Percentiles rank a stretch among this genome's conserved stretches.
phyloP scores from a whole-genome alignment of 2,797 vertebrate genomes.

The Microhierax caerulescens region DNA sequence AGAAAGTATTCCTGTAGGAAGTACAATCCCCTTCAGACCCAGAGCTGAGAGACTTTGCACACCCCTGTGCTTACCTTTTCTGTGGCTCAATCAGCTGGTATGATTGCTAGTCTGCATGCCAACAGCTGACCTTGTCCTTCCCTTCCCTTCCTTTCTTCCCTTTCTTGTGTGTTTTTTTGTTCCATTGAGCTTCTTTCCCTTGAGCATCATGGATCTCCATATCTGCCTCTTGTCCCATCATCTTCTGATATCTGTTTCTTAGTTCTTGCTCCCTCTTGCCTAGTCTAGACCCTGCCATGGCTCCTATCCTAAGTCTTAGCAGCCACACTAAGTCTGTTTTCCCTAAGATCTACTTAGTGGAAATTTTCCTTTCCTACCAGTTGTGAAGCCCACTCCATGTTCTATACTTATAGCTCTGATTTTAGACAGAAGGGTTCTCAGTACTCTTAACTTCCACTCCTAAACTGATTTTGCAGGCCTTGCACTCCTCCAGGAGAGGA shows the following conservation, averaged over 20 bases:
- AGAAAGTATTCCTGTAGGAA: neutral
- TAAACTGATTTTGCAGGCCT: neutral
- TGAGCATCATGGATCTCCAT: neutral
- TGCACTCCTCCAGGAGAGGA: neutral
- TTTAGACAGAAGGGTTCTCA: neutral
- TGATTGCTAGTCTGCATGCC: neutral
- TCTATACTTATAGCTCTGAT: neutral
- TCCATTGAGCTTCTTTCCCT: neutral
- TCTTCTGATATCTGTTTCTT: neutral
- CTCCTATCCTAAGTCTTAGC: neutral
- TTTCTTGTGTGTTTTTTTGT: neutral
- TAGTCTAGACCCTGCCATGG: neutral
- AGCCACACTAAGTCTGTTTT: neutral
- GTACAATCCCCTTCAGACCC: neutral
- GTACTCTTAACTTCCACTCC: neutral
- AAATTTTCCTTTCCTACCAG: neutral
- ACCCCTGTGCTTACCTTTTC: neutral
- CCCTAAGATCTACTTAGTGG: neutral
- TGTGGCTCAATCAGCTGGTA: neutral
- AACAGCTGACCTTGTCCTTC: neutral
- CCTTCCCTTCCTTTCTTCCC: neutral
- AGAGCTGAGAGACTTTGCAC: neutral
- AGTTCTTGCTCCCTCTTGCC: neutral
- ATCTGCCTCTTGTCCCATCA: neutral
- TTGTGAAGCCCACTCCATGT: neutral